Evolutionary conservation across 2,113 vertebrate genomes (phyloP).

Genomic region (Megaptera novaeangliae): DNA sequence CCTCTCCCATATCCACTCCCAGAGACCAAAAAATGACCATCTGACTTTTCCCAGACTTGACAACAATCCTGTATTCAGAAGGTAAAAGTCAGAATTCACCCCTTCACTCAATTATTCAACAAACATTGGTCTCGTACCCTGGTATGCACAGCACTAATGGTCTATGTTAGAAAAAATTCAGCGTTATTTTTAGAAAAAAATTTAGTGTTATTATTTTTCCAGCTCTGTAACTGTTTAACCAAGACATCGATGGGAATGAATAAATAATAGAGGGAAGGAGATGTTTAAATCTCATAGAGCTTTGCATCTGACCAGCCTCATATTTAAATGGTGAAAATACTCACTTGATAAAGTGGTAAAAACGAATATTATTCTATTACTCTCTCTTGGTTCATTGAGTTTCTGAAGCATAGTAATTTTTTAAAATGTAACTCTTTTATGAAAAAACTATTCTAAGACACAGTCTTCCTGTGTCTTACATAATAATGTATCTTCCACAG

Average conservation of each 20-base stretch:
- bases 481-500: conserved; percentile 40
- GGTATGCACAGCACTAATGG: not conserved
- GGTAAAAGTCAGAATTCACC: conserved; percentile 17
- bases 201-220: not conserved
- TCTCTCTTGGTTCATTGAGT: conserved; percentile 47
- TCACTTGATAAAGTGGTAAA: conserved; percentile 29
- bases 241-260: not conserved
- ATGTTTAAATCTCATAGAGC: conserved; percentile 36
- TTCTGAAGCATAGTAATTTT: conserved; percentile 15
- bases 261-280: conserved; percentile 32
- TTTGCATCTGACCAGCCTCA: not conserved
- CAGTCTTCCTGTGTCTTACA: conserved; percentile 18
- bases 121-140: not conserved
- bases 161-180: not conserved
- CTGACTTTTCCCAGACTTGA: not conserved
- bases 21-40: not conserved
- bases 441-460: conserved; percentile 48
- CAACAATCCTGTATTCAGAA: not conserved
- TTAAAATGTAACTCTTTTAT: not conserved
- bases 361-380: conserved; percentile 52
- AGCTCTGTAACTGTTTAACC: conserved; percentile 43
- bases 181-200: not conserved
- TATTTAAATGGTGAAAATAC: conserved; percentile 51
- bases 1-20: not conserved
- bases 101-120: conserved; percentile 28